Evolutionary conservation across 2,888 invertebrate genomes (phyloP).

Genomic region (Agrochola lychnidis): DNA sequence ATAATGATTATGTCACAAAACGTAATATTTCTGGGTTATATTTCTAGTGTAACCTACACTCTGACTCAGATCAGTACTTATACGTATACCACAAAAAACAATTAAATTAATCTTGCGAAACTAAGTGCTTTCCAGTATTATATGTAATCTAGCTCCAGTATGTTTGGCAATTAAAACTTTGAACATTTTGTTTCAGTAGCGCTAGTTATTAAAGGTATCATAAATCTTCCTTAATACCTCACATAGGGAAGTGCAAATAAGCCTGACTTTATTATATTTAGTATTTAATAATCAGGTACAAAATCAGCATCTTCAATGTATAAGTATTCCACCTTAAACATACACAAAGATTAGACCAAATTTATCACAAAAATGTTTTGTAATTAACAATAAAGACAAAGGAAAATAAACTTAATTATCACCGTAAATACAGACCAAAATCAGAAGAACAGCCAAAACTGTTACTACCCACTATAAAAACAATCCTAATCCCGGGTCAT

Average conservation of each 20-base stretch:
- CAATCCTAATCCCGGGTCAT: constrained; percentile 13
- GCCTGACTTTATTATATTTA: not conserved
- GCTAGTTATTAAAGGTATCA: not conserved
- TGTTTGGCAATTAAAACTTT: constrained; percentile 27
- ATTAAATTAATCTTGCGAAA: constrained; percentile 11
- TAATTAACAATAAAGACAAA: not conserved
- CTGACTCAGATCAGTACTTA: not conserved
- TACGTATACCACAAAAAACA: not conserved
- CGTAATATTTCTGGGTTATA: not conserved
- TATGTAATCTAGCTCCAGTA: not conserved
- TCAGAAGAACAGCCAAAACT: not conserved
- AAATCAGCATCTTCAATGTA: not conserved
- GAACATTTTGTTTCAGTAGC: constrained; percentile 11
- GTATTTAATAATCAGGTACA: too few relatives aligned
- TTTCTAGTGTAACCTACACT: not conserved
- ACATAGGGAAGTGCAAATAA: not conserved
- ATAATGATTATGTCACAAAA: not conserved
- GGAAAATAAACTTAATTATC: not conserved
- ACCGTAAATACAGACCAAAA: not conserved
- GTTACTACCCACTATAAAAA: constrained; percentile 20
- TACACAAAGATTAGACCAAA: not conserved
- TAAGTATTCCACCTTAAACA: not conserved
- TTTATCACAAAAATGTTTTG: not conserved
- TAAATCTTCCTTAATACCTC: not conserved
- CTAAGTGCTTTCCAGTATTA: not conserved